These are phyloP conservation scores for Ips typographus DNA, from an alignment of 1,140 invertebrate species.

Conservation along the genomic window DNA sequence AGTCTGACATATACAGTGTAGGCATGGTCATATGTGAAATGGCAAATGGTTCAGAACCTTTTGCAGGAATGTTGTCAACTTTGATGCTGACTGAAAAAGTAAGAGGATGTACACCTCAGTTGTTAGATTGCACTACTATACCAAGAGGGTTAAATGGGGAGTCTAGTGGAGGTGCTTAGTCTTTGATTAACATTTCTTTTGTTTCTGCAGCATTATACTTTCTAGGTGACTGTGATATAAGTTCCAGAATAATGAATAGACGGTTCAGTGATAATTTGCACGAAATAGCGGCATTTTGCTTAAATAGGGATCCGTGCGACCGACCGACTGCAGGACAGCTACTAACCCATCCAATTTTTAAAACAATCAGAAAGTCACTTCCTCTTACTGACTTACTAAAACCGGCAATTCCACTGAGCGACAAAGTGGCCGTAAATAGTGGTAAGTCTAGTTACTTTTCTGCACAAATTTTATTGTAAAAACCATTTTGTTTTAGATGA, in stretches of 20 bases:
- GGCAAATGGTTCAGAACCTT: slow-evolving; percentile 86
- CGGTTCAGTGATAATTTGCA: slow-evolving; percentile 75
- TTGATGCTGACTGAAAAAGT: slow-evolving; percentile 90
- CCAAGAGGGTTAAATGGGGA: slow-evolving; percentile 58
- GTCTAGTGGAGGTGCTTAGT: slow-evolving; percentile 50
- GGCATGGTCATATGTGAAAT: slow-evolving; percentile 87
- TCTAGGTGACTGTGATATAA: slow-evolving; percentile 44
- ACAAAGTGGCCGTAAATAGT: slow-evolving; percentile 51
- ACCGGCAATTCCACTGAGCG: slow-evolving; percentile 57
- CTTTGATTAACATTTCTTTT: background rate
- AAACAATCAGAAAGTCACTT: slow-evolving; percentile 57
- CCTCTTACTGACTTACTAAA: slow-evolving; percentile 56
- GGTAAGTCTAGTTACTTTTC: slow-evolving; percentile 43
- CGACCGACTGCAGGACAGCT: slow-evolving; percentile 67
- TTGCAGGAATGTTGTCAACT: slow-evolving; percentile 76
- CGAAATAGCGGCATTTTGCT: slow-evolving; percentile 70
- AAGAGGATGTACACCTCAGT: slow-evolving; percentile 71
- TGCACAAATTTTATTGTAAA: background rate
- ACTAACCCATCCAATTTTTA: slow-evolving; percentile 75
- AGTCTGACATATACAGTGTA: slow-evolving; percentile 88
- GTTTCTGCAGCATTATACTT: slow-evolving; percentile 6
- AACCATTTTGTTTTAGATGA: slow-evolving; percentile 47
- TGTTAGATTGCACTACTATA: slow-evolving; percentile 77
- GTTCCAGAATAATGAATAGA: slow-evolving; percentile 52
- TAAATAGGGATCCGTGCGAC: slow-evolving; percentile 64